Conservation (phyloP, 2,888 invertebrate genomes). For the Bombylius discolor region DNA sequence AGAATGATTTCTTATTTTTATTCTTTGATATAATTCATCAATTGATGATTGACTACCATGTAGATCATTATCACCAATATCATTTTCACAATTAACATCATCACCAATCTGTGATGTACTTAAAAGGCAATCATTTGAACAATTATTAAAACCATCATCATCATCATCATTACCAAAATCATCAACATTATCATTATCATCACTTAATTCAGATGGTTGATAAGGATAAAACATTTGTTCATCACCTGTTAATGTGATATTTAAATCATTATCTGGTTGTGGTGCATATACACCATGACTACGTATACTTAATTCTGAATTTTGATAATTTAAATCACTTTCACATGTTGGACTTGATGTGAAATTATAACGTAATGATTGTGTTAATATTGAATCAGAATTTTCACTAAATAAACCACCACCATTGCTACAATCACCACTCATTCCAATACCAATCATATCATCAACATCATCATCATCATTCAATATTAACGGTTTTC, state of each 20-base stretch:
- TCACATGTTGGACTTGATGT: constrained; percentile 40
- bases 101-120: constrained; percentile 3
- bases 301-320: constrained; percentile 50
- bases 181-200: constrained; percentile 32
- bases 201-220: constrained; percentile 35
- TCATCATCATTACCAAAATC: constrained; percentile 19
- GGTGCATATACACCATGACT: constrained; percentile 51
- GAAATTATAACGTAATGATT: constrained; percentile 17
- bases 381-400: constrained; percentile 17
- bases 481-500: constrained; percentile 14
- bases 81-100: constrained; percentile 10
- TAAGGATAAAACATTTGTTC: constrained; percentile 26
- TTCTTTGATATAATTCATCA: constrained; percentile 58
- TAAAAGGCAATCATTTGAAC: constrained; percentile 18
- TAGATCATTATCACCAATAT: constrained; percentile 13
- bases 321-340: constrained; percentile 51
- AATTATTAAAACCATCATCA: constrained; percentile 20
- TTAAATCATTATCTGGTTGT: constrained; percentile 42
- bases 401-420: constrained; percentile 8
- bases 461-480: constrained; percentile 8
- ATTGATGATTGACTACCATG: constrained; percentile 34
- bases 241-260: constrained; percentile 38
- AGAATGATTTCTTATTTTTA: constrained; percentile 28
- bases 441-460: neutral
- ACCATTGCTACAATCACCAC: constrained; percentile 7